A percentile compares a stretch with the other conserved stretches of the same genome.
Conservation (phyloP, 2,797 vertebrate species). For the Cichlasoma orientale region DNA sequence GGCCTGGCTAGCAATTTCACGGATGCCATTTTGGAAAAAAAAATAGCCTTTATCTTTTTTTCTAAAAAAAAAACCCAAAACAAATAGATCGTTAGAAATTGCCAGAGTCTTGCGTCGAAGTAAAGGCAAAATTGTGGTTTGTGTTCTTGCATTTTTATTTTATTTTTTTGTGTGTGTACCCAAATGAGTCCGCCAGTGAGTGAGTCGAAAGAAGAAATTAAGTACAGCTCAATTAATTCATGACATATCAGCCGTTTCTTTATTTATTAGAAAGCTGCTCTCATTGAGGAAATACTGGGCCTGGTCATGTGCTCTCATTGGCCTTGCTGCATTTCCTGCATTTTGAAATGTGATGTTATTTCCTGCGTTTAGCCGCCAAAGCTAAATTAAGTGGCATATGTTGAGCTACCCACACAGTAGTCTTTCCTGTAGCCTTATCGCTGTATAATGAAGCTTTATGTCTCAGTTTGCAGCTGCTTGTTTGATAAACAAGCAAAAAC, state of each 20-base stretch:
- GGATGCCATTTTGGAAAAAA: slow-evolving; percentile 74
- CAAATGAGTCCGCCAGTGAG: neutral
- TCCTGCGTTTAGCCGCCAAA: slow-evolving; percentile 44
- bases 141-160: neutral
- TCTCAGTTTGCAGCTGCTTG: neutral
- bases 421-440: neutral
- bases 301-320: neutral
- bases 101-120: neutral
- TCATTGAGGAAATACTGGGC: neutral
- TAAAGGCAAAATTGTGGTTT: fast-evolving
- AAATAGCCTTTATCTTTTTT: slow-evolving; percentile 21
- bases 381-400: neutral
- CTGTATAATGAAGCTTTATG: neutral
- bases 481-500: neutral
- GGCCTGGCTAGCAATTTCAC: slow-evolving; percentile 35
- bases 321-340: slow-evolving; percentile 41
- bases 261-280: neutral
- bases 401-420: neutral
- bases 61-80: no score
- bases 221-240: neutral
- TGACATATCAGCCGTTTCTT: neutral
- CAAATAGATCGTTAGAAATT: neutral
- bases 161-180: neutral
- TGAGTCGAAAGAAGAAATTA: neutral
- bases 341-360: slow-evolving; percentile 10